Evolutionary conservation across 64 coral and sea anemone genomes (phyloP).

Genomic region (Stylophora pistillata): DNA sequence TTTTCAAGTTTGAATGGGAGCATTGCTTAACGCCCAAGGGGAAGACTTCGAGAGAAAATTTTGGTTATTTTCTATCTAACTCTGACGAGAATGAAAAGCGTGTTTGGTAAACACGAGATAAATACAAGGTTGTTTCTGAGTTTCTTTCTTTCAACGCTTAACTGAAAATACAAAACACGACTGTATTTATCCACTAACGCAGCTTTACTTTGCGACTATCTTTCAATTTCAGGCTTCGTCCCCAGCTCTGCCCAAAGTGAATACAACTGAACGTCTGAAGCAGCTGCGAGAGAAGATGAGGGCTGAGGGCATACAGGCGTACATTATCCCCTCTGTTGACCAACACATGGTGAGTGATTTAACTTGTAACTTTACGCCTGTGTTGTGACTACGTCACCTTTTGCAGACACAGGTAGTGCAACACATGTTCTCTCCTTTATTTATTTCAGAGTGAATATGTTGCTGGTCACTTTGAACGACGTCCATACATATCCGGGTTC

Average conservation of each 20-base stretch:
- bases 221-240: slow-evolving; percentile 15
- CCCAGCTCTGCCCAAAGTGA: slow-evolving; percentile 9
- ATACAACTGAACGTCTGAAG: slow-evolving; percentile 55
- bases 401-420: background rate
- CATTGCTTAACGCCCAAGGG: too few relatives aligned
- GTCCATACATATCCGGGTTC: slow-evolving; percentile 82
- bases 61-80: too few relatives aligned
- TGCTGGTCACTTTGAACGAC: slow-evolving; percentile 54
- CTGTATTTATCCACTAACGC: background rate
- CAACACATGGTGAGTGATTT: slow-evolving; percentile 67
- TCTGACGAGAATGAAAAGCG: too few relatives aligned
- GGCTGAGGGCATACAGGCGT: slow-evolving; percentile 48
- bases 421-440: background rate
- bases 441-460: slow-evolving; percentile 78
- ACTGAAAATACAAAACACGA: background rate
- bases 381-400: background rate
- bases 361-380: background rate
- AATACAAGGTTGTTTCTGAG: background rate
- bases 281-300: slow-evolving; percentile 58
- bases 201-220: background rate
- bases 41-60: too few relatives aligned
- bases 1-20: too few relatives aligned
- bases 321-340: slow-evolving; percentile 80
- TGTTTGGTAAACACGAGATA: too few relatives aligned
- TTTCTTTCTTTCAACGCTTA: background rate